phyloP scores from a whole-genome alignment of 2,113 vertebrate genomes.

The Recurvirostra avosetta region DNA sequence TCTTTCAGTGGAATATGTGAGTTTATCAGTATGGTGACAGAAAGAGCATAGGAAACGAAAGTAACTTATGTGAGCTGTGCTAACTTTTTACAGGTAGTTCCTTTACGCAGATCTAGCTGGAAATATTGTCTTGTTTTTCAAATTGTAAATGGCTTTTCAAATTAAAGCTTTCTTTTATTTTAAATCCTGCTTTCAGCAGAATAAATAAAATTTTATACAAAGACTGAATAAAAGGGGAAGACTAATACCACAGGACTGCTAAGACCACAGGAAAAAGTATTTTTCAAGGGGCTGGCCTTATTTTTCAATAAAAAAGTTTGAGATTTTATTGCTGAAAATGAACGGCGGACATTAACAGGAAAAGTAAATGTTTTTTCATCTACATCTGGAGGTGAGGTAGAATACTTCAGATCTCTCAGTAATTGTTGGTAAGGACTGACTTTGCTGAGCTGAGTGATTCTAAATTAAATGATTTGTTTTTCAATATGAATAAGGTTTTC shows the following conservation, averaged over 20 bases:
- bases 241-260: neutral
- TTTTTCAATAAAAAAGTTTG: neutral
- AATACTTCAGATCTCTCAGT: neutral
- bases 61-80: neutral
- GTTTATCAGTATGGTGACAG: neutral
- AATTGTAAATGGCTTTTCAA: neutral
- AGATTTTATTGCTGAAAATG: neutral
- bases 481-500: conserved; percentile 26
- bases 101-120: neutral
- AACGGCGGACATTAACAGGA: neutral
- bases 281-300: neutral
- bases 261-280: neutral
- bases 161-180: neutral
- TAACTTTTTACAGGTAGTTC: neutral
- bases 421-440: conserved; percentile 7
- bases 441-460: neutral
- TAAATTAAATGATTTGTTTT: conserved; percentile 41
- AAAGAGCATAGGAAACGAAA: neutral
- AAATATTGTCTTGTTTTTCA: neutral
- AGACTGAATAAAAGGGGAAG: neutral
- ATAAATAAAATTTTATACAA: neutral
- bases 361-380: neutral
- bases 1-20: conserved; percentile 4
- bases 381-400: neutral
- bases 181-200: neutral